Evolutionary conservation across 2,113 vertebrate genomes (phyloP), one percentile per base, ranked within the genome.

Genomic region (Chaetops frenatus): DNA sequence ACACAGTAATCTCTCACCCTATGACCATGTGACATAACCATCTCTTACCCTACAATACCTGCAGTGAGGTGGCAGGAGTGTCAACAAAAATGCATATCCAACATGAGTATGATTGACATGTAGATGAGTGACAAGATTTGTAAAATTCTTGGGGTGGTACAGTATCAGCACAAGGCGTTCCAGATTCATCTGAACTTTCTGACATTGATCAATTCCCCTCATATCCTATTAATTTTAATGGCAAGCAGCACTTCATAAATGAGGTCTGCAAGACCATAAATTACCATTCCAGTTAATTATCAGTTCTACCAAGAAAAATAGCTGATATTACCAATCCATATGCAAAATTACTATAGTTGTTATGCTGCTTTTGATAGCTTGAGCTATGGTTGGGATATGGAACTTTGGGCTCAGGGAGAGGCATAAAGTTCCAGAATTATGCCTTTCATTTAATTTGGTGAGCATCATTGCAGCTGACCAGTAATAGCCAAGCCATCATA

Each of bases 301-400:
- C 21, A 14, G 5, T n/a, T n/a, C 62, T 42, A 61, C 14, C 29
- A 62, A 58, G 23, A 65, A 16, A 14, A 70, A 33, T 19, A 65
- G 58, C 2, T 45, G 28, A 12, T 29, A 45, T 28, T 58, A 48
- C 7, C 21, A 72, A 61, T 14, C 58, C 12, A 19, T 23, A 38
- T 4, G 9, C 44, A 24, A 94, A 84, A 66, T 42, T 4, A 61
- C n/a, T 33, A 17, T 6, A 48, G 15, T 33, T 80, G 4, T 48
- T 65, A 45, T 20, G 8, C 8, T 74, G 38, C 1, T 12, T 65
- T 77, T 65, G 35, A 38, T 27, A n/a, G 5, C 47, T 56, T 72
- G 35, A 12, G 11, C 27, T 69, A 20, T 0, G 0, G 21, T 5
- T 65, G 28, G 25, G 7, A 17, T 81, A 45, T 3, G 2, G 53